Base-by-base conservation (phyloP, 2,888 invertebrate genomes). In the Aspidiotus rigidus region DNA sequence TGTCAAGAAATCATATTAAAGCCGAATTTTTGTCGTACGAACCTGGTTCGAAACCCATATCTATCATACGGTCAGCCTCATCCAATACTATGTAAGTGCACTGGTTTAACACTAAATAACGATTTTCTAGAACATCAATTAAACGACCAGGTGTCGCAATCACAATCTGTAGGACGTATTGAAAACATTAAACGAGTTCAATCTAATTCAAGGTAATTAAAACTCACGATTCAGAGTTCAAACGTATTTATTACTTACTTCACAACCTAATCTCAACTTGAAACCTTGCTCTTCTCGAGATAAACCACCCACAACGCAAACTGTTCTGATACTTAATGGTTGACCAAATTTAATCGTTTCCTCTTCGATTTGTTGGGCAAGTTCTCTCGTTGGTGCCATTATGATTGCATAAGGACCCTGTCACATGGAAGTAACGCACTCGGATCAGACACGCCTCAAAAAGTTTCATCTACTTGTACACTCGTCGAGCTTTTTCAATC, bases 141-240 rank as follows among this genome's bases (percentile, higher is more conserved):
- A 99, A 84, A 84, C 99, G 93, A 83, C 99, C 99, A 7, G 99
- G 99, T 0, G 99, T 99, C 2, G 99, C 99, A 75, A 99, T 99
- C 9, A 99, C 98, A 75, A 99, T 95, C 85, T 86, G 74, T 17
- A 64, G 10, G n/a, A 49, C 28, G 28, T 28, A 28, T 28, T 28
- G 28, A 40, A 28, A 54, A 11, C 5, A 49, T 53, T 53, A 8
- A 49, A 49, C 49, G n/a, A 13, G 10, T 49, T 13, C 49, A 49
- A 5, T 11, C 10, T n/a, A 6, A 57, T 11, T 57, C 3, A 57
- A 17, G n/a, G 28, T 6, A n/a, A 2, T 11, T n/a, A 57, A 57
- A 57, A 57, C 15, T 11, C 2, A 57, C 15, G 15, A 53, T 53
- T 53, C 13, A 53, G 2, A 13, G 13, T 53, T 53, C 54, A 53